These are phyloP conservation scores for Aphelenchoides fujianensis DNA, from an alignment of 1,140 invertebrate genomes.

Conservation along the genomic window DNA sequence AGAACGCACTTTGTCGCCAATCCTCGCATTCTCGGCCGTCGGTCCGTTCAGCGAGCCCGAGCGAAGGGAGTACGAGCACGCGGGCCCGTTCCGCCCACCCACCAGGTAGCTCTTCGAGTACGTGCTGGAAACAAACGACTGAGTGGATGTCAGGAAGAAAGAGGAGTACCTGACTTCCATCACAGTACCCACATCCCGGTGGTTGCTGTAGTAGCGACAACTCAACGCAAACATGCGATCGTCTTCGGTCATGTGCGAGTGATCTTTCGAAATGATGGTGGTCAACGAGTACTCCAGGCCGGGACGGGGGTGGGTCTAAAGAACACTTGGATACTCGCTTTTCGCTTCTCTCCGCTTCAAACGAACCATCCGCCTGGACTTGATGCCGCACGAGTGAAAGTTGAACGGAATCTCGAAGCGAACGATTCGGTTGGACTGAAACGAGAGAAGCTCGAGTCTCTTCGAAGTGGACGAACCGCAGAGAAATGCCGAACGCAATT, in stretches of 20 bases:
- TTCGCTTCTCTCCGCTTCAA: too few species aligned
- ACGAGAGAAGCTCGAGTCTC: conserved; percentile 9
- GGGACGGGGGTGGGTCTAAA: conserved; percentile 19
- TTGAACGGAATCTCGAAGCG: conserved; percentile 33
- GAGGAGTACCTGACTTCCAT: conserved; percentile 6
- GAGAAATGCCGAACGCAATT: conserved; percentile 32
- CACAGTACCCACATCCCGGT: neutral
- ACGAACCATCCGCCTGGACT: conserved; percentile 32
- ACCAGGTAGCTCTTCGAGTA: conserved; percentile 30
- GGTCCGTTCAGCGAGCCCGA: conserved; percentile 33
- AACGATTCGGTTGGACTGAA: conserved; percentile 19
- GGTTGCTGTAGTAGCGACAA: conserved; percentile 21
- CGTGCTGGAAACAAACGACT: conserved; percentile 4
- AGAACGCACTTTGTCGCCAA: conserved; percentile 44
- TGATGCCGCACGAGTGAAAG: conserved; percentile 27
- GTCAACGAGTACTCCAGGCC: conserved; percentile 27
- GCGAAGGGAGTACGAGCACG: conserved; percentile 29
- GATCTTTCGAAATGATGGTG: conserved; percentile 25
- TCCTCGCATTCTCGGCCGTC: conserved; percentile 28
- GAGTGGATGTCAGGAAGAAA: too few species aligned
- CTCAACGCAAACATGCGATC: conserved; percentile 26
- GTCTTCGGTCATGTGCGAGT: conserved; percentile 32
- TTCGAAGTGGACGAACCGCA: conserved; percentile 18
- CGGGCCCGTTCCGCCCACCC: conserved; percentile 21
- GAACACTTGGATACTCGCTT: too few species aligned